Evolutionary conservation across 1,140 invertebrate species (phyloP), one percentile per base, ranked within the genome.

Genomic region (Pseudoatta argentina): DNA sequence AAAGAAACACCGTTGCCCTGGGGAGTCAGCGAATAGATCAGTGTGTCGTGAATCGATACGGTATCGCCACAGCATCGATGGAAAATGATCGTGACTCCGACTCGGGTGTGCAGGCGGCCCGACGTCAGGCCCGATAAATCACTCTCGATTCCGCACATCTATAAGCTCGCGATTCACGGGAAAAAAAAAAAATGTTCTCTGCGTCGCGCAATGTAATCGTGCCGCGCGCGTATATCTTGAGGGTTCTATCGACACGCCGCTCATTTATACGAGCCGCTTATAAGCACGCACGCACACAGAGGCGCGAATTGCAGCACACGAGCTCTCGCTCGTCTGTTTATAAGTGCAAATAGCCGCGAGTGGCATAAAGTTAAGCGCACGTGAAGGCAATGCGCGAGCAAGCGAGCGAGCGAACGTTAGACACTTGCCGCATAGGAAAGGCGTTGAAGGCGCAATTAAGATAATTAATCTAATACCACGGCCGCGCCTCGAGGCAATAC

Each of bases 391-490:
- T 66, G 78, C 53, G 18, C 66, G 66, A 39, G 51, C 78, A 21
- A 53, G 27, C 76, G 39, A 48, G 39, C 59, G 59, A 27, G 18
- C 69, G 10, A 27, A 12, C 55, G 34, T 16, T 78, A 78, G 76
- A 76, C 51, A 55, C 82, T 77, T 18, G 82, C 59, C 82, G 64
- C 66, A 83, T 91, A 89, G 77, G 86, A 92, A 90, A 93, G 90
- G 93, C 93, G 92, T 92, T 91, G 88, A 91, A 76, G 91, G 91
- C 81, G 91, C 91, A 93, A 94, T 94, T 94, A 94, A 94, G 93
- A 92, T 93, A 94, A 94, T 94, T 92, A 93, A 93, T 94, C 92
- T 93, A 92, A 93, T 94, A 89, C 91, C 88, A 82, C 77, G 66
- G 53, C 77, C 55, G 53, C 66, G 51, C 78, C 85, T 86, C 66